These are phyloP conservation scores for Drosophila parvula DNA, from an alignment of 1,140 invertebrate genomes.

Conservation along the genomic window DNA sequence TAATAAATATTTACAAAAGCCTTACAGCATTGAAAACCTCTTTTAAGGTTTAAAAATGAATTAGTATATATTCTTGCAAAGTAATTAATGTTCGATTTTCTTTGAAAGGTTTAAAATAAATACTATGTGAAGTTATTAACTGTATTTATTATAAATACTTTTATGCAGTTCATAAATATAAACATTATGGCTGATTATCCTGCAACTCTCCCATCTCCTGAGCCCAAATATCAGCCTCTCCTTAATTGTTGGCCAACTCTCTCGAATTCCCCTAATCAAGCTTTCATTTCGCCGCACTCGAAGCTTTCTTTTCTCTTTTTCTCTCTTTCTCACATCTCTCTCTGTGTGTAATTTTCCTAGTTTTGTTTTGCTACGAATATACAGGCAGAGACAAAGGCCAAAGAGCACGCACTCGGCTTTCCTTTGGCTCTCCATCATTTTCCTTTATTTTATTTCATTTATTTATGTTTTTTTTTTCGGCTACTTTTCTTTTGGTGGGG, in stretches of 20 bases:
- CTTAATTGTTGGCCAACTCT: conserved; percentile 10
- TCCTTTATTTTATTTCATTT: conserved; percentile 55
- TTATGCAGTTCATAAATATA: not conserved
- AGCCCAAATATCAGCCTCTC: conserved; percentile 32
- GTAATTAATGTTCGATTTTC: not conserved
- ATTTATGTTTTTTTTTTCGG: conserved; percentile 50
- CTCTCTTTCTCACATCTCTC: conserved; percentile 15
- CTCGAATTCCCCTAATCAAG: conserved; percentile 39
- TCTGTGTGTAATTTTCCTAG: conserved; percentile 30
- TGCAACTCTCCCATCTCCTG: conserved; percentile 28
- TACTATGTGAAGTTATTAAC: too few relatives aligned
- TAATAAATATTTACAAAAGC: not conserved
- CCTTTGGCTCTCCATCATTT: conserved; percentile 14
- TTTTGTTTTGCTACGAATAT: conserved; percentile 79
- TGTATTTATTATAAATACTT: too few relatives aligned
- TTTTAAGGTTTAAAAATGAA: not conserved
- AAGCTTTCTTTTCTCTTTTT: conserved; percentile 42
- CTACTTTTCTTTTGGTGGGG: conserved; percentile 21
- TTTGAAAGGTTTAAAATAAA: too few relatives aligned
- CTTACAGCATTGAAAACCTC: not conserved
- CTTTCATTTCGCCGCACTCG: conserved; percentile 37
- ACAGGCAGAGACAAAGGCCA: conserved; percentile 44
- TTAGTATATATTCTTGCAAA: not conserved
- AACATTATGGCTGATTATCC: not conserved
- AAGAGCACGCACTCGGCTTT: conserved; percentile 42